These are phyloP conservation scores for Archocentrus centrarchus DNA, from an alignment of 2,113 vertebrate genomes.

Conservation along the genomic window DNA sequence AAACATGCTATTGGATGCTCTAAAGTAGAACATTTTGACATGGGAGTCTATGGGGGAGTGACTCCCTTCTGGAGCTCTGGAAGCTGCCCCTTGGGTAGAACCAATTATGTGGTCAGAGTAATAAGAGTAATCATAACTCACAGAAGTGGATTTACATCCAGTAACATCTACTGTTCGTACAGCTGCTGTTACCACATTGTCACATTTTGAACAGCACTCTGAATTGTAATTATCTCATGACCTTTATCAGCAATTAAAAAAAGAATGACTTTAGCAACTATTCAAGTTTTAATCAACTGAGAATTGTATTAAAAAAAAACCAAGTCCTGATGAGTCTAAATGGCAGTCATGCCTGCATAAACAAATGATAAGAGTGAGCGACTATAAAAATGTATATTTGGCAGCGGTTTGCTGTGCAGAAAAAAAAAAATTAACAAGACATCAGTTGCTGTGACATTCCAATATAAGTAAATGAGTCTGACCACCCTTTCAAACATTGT, in stretches of 20 bases:
- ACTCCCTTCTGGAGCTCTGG: neutral
- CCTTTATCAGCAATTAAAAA: neutral
- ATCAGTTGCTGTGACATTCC: neutral
- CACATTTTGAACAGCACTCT: neutral
- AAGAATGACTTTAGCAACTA: neutral
- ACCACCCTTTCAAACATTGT: neutral
- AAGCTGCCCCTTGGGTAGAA: neutral
- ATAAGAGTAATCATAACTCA: neutral
- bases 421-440: neutral
- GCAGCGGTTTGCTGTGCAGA: neutral
- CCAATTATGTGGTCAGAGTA: neutral
- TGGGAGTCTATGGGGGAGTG: neutral
- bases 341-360: neutral
- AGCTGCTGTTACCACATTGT: neutral
- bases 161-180: neutral
- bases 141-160: neutral
- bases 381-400: neutral
- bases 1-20: neutral
- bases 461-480: neutral
- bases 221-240: neutral
- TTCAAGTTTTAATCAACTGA: constrained; percentile 11
- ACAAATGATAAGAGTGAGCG: neutral
- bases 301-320: neutral
- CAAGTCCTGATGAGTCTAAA: neutral
- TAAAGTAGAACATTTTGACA: neutral